Evolutionary conservation across 2,797 vertebrate species (phyloP).

Genomic region (Brotula barbata): DNA sequence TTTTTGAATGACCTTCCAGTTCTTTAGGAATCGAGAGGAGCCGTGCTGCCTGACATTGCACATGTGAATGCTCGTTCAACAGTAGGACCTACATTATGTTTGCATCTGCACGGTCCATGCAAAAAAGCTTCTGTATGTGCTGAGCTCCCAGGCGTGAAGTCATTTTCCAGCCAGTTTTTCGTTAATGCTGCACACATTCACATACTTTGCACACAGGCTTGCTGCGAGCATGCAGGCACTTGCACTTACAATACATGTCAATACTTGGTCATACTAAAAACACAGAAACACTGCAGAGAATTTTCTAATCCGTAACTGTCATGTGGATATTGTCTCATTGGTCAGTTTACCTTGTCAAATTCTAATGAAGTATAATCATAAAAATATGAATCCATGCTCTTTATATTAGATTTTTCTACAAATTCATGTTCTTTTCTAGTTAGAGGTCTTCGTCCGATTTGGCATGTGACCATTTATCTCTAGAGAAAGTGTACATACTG

Average conservation of each 20-base stretch:
- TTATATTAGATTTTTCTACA: too few relatives aligned
- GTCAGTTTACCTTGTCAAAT: too few relatives aligned
- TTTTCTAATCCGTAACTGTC: not conserved
- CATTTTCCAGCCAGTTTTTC: slow-evolving; percentile 38
- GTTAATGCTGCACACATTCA: slow-evolving; percentile 29
- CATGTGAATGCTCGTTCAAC: slow-evolving; percentile 51
- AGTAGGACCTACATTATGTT: slow-evolving; percentile 57
- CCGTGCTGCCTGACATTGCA: slow-evolving; percentile 44
- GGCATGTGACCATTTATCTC: too few relatives aligned
- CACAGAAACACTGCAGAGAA: slow-evolving; percentile 4
- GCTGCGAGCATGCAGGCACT: slow-evolving; percentile 42
- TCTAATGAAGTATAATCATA: too few relatives aligned
- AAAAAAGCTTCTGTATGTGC: slow-evolving; percentile 59
- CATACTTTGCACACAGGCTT: slow-evolving; percentile 12
- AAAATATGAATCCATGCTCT: too few relatives aligned
- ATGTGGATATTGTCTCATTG: not conserved
- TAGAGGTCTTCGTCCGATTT: too few relatives aligned
- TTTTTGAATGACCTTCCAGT: slow-evolving; percentile 50
- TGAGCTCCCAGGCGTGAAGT: slow-evolving; percentile 55
- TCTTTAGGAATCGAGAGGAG: slow-evolving; percentile 43
- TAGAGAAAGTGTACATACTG: too few relatives aligned
- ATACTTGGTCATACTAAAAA: slow-evolving; percentile 44
- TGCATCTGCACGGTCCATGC: slow-evolving; percentile 51
- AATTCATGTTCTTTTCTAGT: too few relatives aligned
- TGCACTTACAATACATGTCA: slow-evolving; percentile 30